Evolutionary conservation across 2,888 invertebrate genomes (phyloP), one percentile per base, ranked within the genome.

Genomic region (Acanthoscelides obtectus): DNA sequence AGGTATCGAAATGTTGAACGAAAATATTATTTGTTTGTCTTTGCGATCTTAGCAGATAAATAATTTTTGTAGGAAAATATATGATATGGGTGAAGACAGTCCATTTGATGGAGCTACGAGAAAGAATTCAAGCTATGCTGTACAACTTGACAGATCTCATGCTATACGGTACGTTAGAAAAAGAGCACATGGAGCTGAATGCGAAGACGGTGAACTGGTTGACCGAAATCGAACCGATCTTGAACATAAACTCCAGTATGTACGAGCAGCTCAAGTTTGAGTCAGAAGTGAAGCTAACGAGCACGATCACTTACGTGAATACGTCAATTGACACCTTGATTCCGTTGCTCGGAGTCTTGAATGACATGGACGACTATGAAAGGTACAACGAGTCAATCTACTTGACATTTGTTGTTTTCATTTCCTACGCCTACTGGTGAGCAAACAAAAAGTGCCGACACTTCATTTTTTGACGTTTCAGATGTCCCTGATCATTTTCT

Each of bases 171-270:
- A 89, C 91, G 70, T 87, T 97, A 77, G 87, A 89, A 5, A 86
- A 88, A 22, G 91, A 93, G 67, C 96, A 97, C 80, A 90, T 96
- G 66, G 89, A 90, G 69, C 87, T 95, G 1, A 96, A 96, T 81
- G 90, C 93, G n/a, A 88, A 86, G 66, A 94, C 95, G 0, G 91
- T 97, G 0, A 92, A 92, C 77, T 97, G 97, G 96, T 86, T 96
- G 0, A 89, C 89, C 74, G 88, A 91, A 64, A 95, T 97, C 69
- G 91, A 92, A 80, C 92, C 93, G 0, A 90, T 96, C 72, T 92
- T 97, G 80, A 94, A 95, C 45, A 89, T 89, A 78, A 95, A 95
- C 83, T 93, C 94, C 69, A 89, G 89, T 12, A 87, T 92, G 78
- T 94, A 93, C 82, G 97, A 97, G 86, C 88, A 91, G 21, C 91